These are phyloP conservation scores for Artibeus lituratus DNA, from an alignment of 2,797 vertebrate genomes.

Conservation along the genomic window DNA sequence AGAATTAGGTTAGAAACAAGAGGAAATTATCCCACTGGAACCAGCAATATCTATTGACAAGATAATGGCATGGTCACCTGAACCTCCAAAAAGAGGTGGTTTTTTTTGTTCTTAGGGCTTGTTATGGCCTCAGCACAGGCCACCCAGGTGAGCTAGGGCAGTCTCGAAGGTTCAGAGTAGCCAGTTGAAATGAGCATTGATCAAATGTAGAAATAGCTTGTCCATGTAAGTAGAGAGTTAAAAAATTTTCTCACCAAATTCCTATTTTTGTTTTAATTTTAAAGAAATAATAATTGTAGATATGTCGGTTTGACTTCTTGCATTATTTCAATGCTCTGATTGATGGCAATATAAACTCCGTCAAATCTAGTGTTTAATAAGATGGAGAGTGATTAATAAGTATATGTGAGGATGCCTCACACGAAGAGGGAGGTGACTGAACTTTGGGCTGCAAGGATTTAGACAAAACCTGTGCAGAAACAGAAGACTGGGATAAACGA, in stretches of 20 bases:
- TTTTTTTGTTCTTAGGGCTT: background rate
- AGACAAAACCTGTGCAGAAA: background rate
- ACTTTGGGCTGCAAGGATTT: background rate
- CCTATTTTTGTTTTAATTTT: background rate
- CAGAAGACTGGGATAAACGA: background rate
- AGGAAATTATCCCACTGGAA: background rate
- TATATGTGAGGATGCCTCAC: background rate
- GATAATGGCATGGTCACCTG: background rate
- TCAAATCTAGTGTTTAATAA: background rate
- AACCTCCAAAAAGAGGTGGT: background rate
- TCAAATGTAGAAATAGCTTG: background rate
- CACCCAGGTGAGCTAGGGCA: background rate
- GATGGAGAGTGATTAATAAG: background rate
- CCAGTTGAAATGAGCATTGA: background rate
- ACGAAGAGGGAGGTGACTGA: background rate
- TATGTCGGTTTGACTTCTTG: background rate
- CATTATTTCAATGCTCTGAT: background rate
- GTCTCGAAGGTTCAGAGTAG: background rate
- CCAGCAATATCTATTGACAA: background rate
- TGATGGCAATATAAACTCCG: background rate
- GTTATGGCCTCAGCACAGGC: background rate
- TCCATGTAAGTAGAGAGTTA: background rate
- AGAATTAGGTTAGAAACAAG: background rate
- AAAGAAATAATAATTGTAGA: background rate
- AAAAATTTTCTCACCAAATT: background rate